Conservation (phyloP, 2,888 invertebrate genomes). For the Iphiclides podalirius region DNA sequence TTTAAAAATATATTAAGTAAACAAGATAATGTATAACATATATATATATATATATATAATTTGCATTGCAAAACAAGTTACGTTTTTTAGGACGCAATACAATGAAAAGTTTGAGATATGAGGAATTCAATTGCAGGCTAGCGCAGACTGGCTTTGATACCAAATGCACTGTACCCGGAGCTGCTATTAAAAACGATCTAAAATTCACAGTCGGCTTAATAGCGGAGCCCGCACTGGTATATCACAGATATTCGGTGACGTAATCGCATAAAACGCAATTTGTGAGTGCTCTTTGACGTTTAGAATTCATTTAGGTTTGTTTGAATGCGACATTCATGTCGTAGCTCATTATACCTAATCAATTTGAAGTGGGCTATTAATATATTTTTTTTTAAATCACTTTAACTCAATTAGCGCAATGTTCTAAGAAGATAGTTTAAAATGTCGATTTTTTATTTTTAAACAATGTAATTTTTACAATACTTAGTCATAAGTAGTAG, state of each 20-base stretch:
- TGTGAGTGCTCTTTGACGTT: slow-evolving; percentile 60
- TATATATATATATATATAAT: too few relatives aligned
- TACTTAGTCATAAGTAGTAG: too few relatives aligned
- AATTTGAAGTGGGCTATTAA: too few relatives aligned
- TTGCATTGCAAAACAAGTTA: too few relatives aligned
- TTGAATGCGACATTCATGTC: slow-evolving; percentile 4
- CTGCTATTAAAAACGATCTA: slow-evolving; percentile 75
- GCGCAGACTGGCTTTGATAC: slow-evolving; percentile 53
- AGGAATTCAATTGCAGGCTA: slow-evolving; percentile 55
- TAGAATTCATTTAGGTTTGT: slow-evolving; percentile 43
- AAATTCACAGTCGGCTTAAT: slow-evolving; percentile 75
- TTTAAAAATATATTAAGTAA: background rate
- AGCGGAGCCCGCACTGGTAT: slow-evolving; percentile 49
- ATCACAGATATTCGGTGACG: slow-evolving; percentile 58
- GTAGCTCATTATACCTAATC: too few relatives aligned
- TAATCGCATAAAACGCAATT: slow-evolving; percentile 62
- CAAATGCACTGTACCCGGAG: slow-evolving; percentile 39
- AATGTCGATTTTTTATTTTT: too few relatives aligned
- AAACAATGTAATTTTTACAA: too few relatives aligned
- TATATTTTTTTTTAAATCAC: too few relatives aligned
- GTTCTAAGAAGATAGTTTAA: too few relatives aligned
- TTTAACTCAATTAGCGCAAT: too few relatives aligned
- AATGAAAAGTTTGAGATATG: slow-evolving; percentile 28
- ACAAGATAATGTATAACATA: too few relatives aligned
- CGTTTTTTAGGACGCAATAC: background rate